Evolutionary conservation across 1,140 invertebrate species (phyloP), one percentile per base, ranked within the genome.

Genomic region (Drosophila cardini): DNA sequence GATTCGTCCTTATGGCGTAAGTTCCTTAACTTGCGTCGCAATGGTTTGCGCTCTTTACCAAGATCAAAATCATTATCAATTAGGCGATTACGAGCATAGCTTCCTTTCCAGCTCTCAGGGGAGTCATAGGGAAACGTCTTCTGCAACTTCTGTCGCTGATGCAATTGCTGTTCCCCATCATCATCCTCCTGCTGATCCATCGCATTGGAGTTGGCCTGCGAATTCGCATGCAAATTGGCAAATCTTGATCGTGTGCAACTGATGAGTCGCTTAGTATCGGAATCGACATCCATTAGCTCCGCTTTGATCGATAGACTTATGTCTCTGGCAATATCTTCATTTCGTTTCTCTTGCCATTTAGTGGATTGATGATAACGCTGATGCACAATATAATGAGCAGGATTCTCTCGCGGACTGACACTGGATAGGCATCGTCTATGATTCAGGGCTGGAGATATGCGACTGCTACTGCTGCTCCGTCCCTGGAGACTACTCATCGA

Each of bases 261-360:
- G 2, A 86, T 65, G 2, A 79, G 55, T 1, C 43, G 32, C 32
- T 82, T 81, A 0, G 60, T 72, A 0, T 18, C 21, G 1, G 52
- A 13, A 43, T 82, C 72, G 0, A 80, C 38, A 4, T 48, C 13
- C 84, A 89, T 89, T 9, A 89, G 57, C 2, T 89, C 84, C 0
- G 73, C 48, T 15, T 72, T 67, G 7, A 89, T 89, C 34, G 85
- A 75, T 0, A 38, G 58, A 50, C 84, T 89, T 0, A 86, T 87
- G 3, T 82, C 61, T 5, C 6, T 45, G 16, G 76, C 79, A 38
- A 65, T 9, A 5, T 67, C 36, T 0, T n/a, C 40, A 8, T 48
- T 61, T 4, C 55, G 53, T 4, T 43, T 26, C 10, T 43, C 40
- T 10, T 48, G 38, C 7, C 46, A 6, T 4, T 11, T 10, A 6